These are phyloP conservation scores for Pangasianodon gigas DNA, from an alignment of 2,113 vertebrate genomes.

Conservation along the genomic window DNA sequence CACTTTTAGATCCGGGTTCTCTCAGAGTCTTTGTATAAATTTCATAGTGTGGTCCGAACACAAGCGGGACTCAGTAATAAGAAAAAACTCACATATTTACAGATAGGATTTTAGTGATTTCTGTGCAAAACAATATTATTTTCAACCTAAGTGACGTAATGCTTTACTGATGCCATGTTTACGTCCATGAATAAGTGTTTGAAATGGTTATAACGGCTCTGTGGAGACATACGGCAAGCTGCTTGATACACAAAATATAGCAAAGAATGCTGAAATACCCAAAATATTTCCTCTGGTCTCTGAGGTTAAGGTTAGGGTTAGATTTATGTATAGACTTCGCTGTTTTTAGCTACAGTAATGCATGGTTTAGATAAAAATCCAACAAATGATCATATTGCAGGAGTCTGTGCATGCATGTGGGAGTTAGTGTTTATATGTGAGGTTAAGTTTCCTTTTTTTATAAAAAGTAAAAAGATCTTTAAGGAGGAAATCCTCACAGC, in stretches of 20 bases:
- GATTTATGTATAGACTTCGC: background rate
- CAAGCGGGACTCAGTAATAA: background rate
- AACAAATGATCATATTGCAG: background rate
- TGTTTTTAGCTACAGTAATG: constrained; percentile 17
- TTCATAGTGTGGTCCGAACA: background rate
- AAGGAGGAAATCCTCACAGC: background rate
- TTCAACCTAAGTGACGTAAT: background rate
- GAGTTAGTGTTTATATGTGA: background rate
- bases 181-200: background rate
- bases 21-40: background rate
- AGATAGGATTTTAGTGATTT: background rate
- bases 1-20: background rate
- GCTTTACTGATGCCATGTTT: background rate
- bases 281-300: constrained; percentile 24
- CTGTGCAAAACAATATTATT: no score
- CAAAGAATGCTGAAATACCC: background rate
- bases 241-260: background rate
- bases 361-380: background rate
- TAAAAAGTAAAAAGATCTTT: background rate
- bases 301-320: constrained; percentile 6
- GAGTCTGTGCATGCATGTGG: background rate
- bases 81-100: background rate
- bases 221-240: background rate
- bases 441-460: background rate
- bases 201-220: background rate